Base-by-base conservation (phyloP, 30 jellyfish, hydroid and myxozoan species). In the Aurelia aurita region DNA sequence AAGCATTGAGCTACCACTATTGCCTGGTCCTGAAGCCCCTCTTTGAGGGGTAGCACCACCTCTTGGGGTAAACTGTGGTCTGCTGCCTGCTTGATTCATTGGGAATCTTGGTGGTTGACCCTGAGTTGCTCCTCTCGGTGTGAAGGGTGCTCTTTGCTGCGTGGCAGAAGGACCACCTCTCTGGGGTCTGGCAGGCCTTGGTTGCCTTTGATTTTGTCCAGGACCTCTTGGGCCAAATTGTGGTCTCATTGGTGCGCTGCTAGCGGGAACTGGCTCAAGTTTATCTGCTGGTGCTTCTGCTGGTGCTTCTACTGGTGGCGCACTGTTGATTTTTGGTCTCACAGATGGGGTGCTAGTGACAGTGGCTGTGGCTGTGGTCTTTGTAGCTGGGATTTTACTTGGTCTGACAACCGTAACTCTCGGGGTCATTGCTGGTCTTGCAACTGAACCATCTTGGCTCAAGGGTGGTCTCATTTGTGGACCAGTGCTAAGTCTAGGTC, bases 261-360 rank as follows among this genome's bases (percentile, higher is more conserved):
- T 34, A 45, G 34, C 66, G 0, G 66, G 21, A 0, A 13, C 35
- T 27, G 28, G 28, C 1, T 69, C 67, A 16, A 0, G 14, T 18
- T 39, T 22, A 43, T 61, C 15, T 45, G 70, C 13, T 13, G 35
- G 47, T 18, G n/a, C 6, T 62, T 22, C 44, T 18, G 74, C 11
- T 35, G 80, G 87, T 26, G 74, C 74, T 29, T 72, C 68, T 23
- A 71, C 83, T 4, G 65, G 81, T 57, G 87, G 94, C 0, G 91
- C 91, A 82, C 70, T 67, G 85, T 68, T 82, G 58, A 82, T 67
- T 51, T 57, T 35, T 28, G 83, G 69, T 23, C n/a, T 23, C 15
- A 34, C 60, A 22, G 75, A 9, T 63, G 75, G 25, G 1, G 49
- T 16, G 31, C 31, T 20, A 22, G 49, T 63, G 10, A 29, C 75